Base-by-base conservation (phyloP, 2,113 vertebrate genomes). In the Hymenochirus boettgeri region DNA sequence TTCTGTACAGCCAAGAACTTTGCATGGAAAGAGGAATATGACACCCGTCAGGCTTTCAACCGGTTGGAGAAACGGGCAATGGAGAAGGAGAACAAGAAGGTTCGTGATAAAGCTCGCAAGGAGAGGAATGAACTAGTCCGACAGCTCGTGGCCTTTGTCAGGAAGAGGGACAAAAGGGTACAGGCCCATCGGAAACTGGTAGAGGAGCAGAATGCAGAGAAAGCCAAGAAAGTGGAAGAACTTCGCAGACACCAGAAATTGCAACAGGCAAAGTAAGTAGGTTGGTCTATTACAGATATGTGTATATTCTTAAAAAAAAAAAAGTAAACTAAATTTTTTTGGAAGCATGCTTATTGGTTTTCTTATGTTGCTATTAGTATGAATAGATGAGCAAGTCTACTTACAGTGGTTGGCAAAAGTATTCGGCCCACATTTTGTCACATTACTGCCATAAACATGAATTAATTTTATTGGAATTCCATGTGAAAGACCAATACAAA, bases 41-140 rank as follows among this genome's bases (percentile, higher is more conserved):
- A 99, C 58, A 97, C 91, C 0, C 83, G 95, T 11, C 93, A 97
- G 53, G 95, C 92, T 2, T 92, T 92, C 54, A 99, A 98, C 82
- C 94, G 92, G 73, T 97, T 94, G 94, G 94, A 97, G 79, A 99
- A 98, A 52, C 82, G 96, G 22, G 96, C 94, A 35, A 99, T 99
- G 96, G 96, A 99, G 76, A 98, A 98, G 72, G 96, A 99, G 65
- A 99, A 99, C 85, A 95, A 90, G 77, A 96, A 97, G 78, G 89
- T 79, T 0, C 82, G 96, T 4, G 96, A 99, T 2, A 95, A 90
- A 77, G 91, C 90, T 1, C 85, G 90, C 22, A 94, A 91, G 72
- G 94, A 97, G 77, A 88, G 91, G 71, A 93, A 88, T 1, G 95
- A 99, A 64, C 75, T 97, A 1, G 80, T 98, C 46, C 92, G 93